Percentiles rank a stretch among this genome's conserved stretches.
Evolutionary conservation across 2,888 invertebrate genomes (phyloP).

Genomic region (Zeuzera pyrina): DNA sequence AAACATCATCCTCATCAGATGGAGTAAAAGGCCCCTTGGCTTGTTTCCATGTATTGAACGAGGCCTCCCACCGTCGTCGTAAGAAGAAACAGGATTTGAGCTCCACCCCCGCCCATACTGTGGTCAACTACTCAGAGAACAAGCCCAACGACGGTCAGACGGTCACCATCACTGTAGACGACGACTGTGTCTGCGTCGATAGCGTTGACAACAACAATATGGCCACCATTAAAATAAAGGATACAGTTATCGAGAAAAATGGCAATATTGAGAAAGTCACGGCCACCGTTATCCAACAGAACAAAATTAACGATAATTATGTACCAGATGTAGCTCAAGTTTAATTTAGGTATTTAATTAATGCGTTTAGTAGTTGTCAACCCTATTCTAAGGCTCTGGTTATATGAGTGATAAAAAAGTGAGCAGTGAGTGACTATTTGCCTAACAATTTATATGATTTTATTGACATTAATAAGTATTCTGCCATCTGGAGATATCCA

Average conservation of each 20-base stretch:
- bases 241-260: constrained; percentile 37
- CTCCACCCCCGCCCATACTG: constrained; percentile 19
- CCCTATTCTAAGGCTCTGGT: too few species aligned
- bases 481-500: too few species aligned
- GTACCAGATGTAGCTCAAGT: constrained; percentile 35
- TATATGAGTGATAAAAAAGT: too few species aligned
- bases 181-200: constrained; percentile 17
- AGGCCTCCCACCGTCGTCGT: constrained; percentile 23
- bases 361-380: too few species aligned
- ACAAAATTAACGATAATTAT: constrained; percentile 23
- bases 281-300: constrained; percentile 4
- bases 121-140: constrained; percentile 27
- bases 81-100: constrained; percentile 21
- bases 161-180: constrained; percentile 21
- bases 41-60: constrained; percentile 9
- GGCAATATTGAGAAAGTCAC: constrained; percentile 32
- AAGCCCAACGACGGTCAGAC: constrained; percentile 21
- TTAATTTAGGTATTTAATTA: too few species aligned
- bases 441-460: too few species aligned
- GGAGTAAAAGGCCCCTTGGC: constrained; percentile 17
- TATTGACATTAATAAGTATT: too few species aligned
- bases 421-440: too few species aligned
- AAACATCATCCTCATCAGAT: constrained; percentile 53
- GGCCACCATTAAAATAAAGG: constrained; percentile 18
- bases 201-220: constrained; percentile 33